A percentile compares a stretch with the other conserved stretches of the same genome.
phyloP scores from a whole-genome alignment of 2,797 vertebrate genomes.

The Meriones psammophilus region DNA sequence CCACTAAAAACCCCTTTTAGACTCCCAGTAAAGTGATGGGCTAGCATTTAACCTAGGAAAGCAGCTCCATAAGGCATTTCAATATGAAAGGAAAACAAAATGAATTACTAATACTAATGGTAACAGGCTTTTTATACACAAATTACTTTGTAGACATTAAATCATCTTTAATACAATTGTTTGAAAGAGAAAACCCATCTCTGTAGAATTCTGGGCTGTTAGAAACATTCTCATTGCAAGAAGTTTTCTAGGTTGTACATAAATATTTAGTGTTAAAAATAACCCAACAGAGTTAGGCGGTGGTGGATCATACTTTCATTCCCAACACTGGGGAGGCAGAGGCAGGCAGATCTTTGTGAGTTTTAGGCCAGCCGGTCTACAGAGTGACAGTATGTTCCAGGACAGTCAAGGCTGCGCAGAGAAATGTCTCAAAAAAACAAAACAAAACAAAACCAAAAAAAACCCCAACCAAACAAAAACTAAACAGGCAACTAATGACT shows the following conservation, averaged over 20 bases:
- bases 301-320: no score
- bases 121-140: not conserved
- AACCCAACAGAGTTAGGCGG: not conserved
- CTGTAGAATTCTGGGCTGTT: not conserved
- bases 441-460: no score
- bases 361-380: no score
- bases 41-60: not conserved
- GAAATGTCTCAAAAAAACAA: no score
- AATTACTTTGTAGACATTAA: not conserved
- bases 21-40: not conserved
- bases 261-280: not conserved
- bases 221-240: not conserved
- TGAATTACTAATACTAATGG: not conserved
- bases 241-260: not conserved
- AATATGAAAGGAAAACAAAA: conserved; percentile 31
- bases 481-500: not conserved
- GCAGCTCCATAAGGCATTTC: not conserved
- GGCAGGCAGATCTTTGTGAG: no score
- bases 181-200: conserved; percentile 6
- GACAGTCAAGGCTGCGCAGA: no score
- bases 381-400: no score
- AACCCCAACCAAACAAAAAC: not conserved
- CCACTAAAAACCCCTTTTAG: not conserved
- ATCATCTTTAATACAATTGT: not conserved
- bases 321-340: no score